Base-by-base conservation (phyloP, 2,888 invertebrate genomes). In the Eupithecia vulgata region DNA sequence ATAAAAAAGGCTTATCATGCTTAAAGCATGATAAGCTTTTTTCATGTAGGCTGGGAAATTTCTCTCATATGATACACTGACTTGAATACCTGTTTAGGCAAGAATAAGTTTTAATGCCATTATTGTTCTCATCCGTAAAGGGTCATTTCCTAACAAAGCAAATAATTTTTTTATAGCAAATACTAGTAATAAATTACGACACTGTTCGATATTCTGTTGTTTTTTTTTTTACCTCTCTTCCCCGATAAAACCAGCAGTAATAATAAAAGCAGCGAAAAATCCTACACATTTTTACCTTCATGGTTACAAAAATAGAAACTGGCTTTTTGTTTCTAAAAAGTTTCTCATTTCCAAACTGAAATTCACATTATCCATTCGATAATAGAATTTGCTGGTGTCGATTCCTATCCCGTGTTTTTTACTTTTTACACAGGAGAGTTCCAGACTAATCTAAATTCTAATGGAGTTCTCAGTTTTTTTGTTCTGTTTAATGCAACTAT, bases 361-460 rank as follows among this genome's bases (percentile, higher is more conserved):
- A 57, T 70, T 45, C 34, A 62, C 71, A 75, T 73, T 73, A 68
- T 37, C 70, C 70, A 64, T 59, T 67, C 66, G 62, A 72, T 78
- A 79, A 80, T 80, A 76, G 72, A 79, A 80, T 80, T 79, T 78
- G 75, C 45, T 42, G 25, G 73, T 76, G 73, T 79, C 79, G 75
- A 79, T 76, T 76, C 76, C 77, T 68, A 71, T 76, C 70, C 65
- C 69, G 73, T 67, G 57, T 79, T 79, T 80, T 80, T 75, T 65
- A 72, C 71, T 66, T 78, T 77, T 75, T 73, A 68, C 74, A 68
- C 70, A 71, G 72, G 73, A 78, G 78, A 80, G 76, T 78, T 78
- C 75, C 75, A 72, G 79, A 78, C 79, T 78, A 78, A 80, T 79
- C 75, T 78, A 80, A 75, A 79, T 79, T 79, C 78, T 79, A 80